A percentile compares a stretch with the other conserved stretches of the same genome.
phyloP scores from a whole-genome alignment of 1,140 invertebrate genomes.

The Meloidogyne hapla region DNA sequence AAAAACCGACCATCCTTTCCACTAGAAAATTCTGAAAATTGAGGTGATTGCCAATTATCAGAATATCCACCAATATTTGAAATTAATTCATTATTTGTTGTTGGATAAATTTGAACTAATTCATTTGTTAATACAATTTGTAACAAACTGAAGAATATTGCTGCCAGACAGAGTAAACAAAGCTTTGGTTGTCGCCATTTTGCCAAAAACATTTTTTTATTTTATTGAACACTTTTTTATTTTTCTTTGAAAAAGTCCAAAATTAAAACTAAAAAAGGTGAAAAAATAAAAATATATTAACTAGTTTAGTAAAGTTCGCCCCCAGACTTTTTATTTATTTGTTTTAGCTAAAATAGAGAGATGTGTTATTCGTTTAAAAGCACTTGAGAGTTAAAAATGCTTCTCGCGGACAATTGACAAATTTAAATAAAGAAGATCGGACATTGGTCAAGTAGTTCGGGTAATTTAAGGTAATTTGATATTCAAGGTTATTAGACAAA shows the following conservation, averaged over 20 bases:
- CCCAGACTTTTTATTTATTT: no score
- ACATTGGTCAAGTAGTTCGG: neutral
- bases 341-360: neutral
- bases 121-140: constrained; percentile 7
- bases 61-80: neutral
- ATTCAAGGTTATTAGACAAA: neutral
- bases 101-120: constrained; percentile 18
- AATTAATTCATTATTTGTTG: constrained; percentile 9
- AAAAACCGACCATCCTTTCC: constrained; percentile 18
- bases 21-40: constrained; percentile 21
- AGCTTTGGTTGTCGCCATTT: neutral
- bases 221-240: no score
- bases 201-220: neutral
- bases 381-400: neutral
- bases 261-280: no score
- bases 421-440: neutral
- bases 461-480: neutral
- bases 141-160: neutral
- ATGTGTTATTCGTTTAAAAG: neutral
- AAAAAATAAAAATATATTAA: no score
- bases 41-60: neutral
- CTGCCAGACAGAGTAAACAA: neutral
- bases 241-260: no score
- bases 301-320: no score
- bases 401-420: neutral